Conservation (phyloP, 30 jellyfish, hydroid and myxozoan genomes). For the Turritopsis dohrnii region DNA sequence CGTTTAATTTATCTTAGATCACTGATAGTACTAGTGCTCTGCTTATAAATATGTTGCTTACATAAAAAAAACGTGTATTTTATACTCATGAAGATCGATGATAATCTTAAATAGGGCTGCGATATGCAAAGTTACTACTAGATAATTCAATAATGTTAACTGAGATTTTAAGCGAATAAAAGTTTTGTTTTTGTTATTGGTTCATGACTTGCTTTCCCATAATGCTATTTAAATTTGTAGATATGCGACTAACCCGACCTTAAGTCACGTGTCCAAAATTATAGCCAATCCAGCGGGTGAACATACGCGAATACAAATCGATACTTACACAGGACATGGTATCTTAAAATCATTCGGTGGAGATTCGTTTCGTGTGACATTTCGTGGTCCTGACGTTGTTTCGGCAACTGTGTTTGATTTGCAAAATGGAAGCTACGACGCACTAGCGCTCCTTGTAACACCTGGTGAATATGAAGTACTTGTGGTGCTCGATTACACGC, state of each 20-base stretch:
- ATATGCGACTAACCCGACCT: conserved; percentile 51
- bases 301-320: conserved; percentile 55
- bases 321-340: conserved; percentile 52
- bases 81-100: too few relatives aligned
- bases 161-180: too few relatives aligned
- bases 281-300: conserved; percentile 69
- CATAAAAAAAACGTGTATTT: too few relatives aligned
- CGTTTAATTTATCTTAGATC: too few relatives aligned
- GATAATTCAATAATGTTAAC: too few relatives aligned
- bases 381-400: conserved; percentile 54
- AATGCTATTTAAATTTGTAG: conserved; percentile 33
- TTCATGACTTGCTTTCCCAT: too few relatives aligned
- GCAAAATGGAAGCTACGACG: conserved; percentile 81
- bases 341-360: conserved; percentile 69
- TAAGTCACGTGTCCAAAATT: conserved; percentile 34
- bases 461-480: conserved; percentile 80
- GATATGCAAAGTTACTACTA: too few relatives aligned
- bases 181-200: too few relatives aligned
- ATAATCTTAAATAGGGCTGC: too few relatives aligned
- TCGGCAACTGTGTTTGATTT: conserved; percentile 85
- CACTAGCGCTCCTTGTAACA: conserved; percentile 51
- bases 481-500: conserved; percentile 62
- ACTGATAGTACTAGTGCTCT: too few relatives aligned
- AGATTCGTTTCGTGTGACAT: conserved; percentile 72
- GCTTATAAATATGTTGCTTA: too few relatives aligned